Conservation (phyloP, 2,113 vertebrate species). For the Deroptyus accipitrinus region DNA sequence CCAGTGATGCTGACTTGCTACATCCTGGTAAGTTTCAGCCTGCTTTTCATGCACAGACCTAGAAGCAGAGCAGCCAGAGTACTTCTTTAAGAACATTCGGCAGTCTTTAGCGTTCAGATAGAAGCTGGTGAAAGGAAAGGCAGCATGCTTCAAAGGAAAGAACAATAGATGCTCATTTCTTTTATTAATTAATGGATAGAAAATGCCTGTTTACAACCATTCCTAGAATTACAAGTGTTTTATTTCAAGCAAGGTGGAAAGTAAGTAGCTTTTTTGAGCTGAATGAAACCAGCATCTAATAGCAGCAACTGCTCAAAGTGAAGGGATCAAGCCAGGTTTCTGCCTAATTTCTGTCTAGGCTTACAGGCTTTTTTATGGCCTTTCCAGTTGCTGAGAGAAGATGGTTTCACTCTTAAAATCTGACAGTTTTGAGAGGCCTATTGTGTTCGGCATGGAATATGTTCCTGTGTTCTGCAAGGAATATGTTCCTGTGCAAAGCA, state of each 20-base stretch:
- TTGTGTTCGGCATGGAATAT: background rate
- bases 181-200: background rate
- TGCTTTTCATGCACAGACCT: background rate
- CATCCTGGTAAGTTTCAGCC: background rate
- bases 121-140: conserved; percentile 35
- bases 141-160: background rate
- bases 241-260: background rate
- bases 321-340: background rate
- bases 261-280: background rate
- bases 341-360: background rate
- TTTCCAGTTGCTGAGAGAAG: background rate
- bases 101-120: background rate
- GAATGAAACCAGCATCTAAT: background rate
- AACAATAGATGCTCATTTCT: background rate
- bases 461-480: background rate
- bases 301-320: background rate
- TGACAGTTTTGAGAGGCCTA: background rate
- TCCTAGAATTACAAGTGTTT: background rate
- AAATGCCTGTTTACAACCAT: background rate
- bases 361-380: background rate
- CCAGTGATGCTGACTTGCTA: background rate
- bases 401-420: background rate
- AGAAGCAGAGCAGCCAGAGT: background rate
- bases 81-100: conserved; percentile 25
- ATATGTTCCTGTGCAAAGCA: background rate